Evolutionary conservation across 2,797 vertebrate genomes (phyloP).

Genomic region (Tragelaphus oryx): DNA sequence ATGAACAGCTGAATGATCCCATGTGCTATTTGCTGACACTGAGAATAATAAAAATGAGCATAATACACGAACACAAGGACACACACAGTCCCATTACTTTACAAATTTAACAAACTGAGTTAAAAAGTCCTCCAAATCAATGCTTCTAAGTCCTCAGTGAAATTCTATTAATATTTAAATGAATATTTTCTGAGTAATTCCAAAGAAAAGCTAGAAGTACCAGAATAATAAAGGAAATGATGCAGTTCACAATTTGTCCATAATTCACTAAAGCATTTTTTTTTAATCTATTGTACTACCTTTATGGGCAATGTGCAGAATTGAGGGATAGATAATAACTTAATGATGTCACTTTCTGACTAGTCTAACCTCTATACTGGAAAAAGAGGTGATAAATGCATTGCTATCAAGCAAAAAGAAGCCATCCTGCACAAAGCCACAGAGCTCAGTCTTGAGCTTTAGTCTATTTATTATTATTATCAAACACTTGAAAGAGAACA

Average conservation of each 20-base stretch:
- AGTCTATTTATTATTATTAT: not conserved
- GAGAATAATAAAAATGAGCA: not conserved
- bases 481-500: not conserved
- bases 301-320: not conserved
- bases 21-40: not conserved
- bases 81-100: not conserved
- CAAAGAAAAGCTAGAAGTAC: not conserved
- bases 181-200: not conserved
- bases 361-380: not conserved
- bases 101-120: not conserved
- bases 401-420: not conserved
- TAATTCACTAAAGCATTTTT: not conserved
- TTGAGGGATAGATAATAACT: not conserved
- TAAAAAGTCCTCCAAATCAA: not conserved
- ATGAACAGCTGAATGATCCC: not conserved
- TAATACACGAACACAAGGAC: not conserved
- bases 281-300: not conserved
- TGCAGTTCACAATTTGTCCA: not conserved
- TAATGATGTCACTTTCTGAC: not conserved
- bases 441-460: not conserved
- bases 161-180: constrained; percentile 16
- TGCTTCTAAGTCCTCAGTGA: not conserved
- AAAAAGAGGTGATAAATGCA: not conserved
- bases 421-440: not conserved
- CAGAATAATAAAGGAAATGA: not conserved